Base-by-base conservation (phyloP, 1,140 invertebrate species). In the Akabosia matsudoensis region DNA sequence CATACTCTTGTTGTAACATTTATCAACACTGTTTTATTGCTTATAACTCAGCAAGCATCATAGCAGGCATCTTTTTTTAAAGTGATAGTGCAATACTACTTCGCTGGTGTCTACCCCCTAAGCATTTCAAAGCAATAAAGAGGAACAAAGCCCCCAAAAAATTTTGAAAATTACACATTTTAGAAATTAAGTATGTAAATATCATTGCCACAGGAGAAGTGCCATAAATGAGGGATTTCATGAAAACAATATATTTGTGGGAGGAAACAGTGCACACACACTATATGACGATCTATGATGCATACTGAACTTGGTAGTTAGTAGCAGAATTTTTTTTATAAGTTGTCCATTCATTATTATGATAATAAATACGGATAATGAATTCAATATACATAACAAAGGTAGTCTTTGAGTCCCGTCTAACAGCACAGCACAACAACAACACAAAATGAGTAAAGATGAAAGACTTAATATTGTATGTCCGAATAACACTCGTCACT, bases 111-210 rank as follows among this genome's bases (percentile, higher is more conserved):
- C 37, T 45, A 45, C 37, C 54, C 54, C 54, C 10, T 56, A 22
- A 56, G 54, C 54, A 56, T 56, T 56, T 56, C 22, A 56, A 4
- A 22, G 54, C 54, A 56, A 56, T 56, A 56, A 56, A 16, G n/a
- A 56, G 22, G 54, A 56, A 56, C 54, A 56, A 4, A 24, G 18
- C 37, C 37, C 7, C 37, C n/a, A n/a, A 24, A 56, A 56, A 56
- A 56, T 56, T 7, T 16, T 56, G 13, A 56, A 56, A 56, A 56
- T 56, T 56, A 56, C 22, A 56, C 54, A 16, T 56, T 56, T 56
- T 10, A 56, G 54, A 56, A 56, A 56, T 56, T 56, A 56, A 56
- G 54, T 56, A 56, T 56, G 54, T 56, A 56, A 56, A 56, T 56
- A 56, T 22, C 13, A 56, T 56, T 56, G 54, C 54, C 54, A 56